These are phyloP conservation scores for Poecilus cupreus DNA, from an alignment of 2,888 invertebrate species.

Conservation along the genomic window DNA sequence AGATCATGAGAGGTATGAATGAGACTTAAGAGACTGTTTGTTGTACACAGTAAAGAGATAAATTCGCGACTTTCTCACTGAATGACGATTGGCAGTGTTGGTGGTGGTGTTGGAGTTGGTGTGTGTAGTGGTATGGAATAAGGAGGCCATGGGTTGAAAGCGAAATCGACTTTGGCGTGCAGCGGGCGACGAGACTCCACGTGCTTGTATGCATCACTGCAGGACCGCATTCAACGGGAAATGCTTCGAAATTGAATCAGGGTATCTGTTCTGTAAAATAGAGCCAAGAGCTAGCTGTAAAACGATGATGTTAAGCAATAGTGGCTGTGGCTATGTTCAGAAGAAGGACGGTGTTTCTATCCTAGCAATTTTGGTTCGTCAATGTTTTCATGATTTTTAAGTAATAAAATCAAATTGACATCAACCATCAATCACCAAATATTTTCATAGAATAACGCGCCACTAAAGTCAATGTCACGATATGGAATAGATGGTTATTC, in stretches of 20 bases:
- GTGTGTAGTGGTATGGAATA: conserved; percentile 20
- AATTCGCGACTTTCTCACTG: conserved; percentile 23
- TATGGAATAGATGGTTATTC: no score
- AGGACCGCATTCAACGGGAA: not conserved
- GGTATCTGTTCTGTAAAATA: no score
- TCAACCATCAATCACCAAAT: no score
- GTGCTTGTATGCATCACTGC: not conserved
- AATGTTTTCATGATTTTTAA: no score
- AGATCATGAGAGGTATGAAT: not conserved
- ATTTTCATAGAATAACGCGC: no score
- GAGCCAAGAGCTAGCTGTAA: no score
- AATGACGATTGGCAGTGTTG: not conserved
- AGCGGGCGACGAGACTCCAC: not conserved
- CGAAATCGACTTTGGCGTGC: conserved; percentile 32
- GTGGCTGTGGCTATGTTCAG: no score
- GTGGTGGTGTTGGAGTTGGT: not conserved
- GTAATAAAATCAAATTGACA: no score
- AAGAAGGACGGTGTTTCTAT: no score
- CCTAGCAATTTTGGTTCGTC: no score
- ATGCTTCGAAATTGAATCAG: not conserved
- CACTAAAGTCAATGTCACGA: no score
- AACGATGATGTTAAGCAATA: no score
- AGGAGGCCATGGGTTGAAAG: conserved; percentile 52
- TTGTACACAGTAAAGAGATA: not conserved
- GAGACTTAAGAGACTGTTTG: not conserved